phyloP scores from a whole-genome alignment of 2,797 vertebrate genomes.

The Agapornis canus region DNA sequence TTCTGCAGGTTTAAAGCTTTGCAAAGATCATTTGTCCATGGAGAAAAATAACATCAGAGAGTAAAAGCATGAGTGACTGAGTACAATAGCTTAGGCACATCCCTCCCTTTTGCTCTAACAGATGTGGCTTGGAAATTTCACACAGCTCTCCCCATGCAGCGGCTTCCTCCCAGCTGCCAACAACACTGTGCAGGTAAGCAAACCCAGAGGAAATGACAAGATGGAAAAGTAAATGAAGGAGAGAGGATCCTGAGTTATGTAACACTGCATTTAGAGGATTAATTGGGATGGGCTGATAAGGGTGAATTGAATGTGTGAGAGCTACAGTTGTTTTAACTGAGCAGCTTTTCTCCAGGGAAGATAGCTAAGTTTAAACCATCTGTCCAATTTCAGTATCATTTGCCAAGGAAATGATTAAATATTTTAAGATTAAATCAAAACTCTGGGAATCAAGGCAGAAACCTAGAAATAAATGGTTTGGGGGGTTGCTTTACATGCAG shows the following conservation, averaged over 20 bases:
- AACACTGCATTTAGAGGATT: constrained; percentile 54
- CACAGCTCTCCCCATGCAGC: background rate
- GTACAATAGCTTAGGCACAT: accelerated
- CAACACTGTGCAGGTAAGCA: background rate
- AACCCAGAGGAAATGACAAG: background rate
- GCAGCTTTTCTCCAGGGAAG: constrained; percentile 58
- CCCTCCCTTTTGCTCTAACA: background rate
- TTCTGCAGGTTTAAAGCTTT: constrained; percentile 11
- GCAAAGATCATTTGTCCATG: background rate
- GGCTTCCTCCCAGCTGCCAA: background rate
- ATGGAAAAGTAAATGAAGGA: constrained; percentile 38
- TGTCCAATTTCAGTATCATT: constrained; percentile 64
- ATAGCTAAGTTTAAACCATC: constrained; percentile 63
- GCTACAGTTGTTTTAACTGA: constrained; percentile 65
- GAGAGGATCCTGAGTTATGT: constrained; percentile 31
- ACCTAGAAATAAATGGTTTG: background rate
- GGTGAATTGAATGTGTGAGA: constrained; percentile 56
- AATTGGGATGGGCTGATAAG: constrained; percentile 65
- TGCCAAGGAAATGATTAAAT: constrained; percentile 68
- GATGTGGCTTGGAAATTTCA: background rate
- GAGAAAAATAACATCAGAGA: background rate
- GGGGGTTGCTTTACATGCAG: background rate
- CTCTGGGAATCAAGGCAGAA: constrained; percentile 4
- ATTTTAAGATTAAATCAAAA: constrained; percentile 60
- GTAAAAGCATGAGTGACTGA: background rate